phyloP scores from a whole-genome alignment of 2,888 invertebrate genomes.

The Stegana nigrithorax region DNA sequence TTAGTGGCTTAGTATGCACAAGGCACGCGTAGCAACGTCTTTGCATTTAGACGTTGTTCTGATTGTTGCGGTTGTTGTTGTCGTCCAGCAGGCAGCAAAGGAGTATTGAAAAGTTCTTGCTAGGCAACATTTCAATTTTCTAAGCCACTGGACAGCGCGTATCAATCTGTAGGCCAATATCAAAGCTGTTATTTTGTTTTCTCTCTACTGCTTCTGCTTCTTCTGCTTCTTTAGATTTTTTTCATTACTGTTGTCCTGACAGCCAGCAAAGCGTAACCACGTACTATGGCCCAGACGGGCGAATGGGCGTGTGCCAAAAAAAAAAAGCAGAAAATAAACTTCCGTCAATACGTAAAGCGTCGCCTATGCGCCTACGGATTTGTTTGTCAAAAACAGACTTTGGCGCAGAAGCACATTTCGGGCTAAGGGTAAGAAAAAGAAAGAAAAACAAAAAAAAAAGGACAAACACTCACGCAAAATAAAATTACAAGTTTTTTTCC shows the following conservation, averaged over 20 bases:
- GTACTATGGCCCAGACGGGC: conserved; percentile 53
- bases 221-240: not conserved
- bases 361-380: conserved; percentile 48
- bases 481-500: no score
- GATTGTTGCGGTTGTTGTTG: no score
- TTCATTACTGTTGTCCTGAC: conserved; percentile 47
- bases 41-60: not conserved
- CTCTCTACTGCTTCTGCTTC: not conserved
- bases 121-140: conserved; percentile 57
- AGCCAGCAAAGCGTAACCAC: conserved; percentile 48
- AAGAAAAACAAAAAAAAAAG: not conserved
- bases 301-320: no score
- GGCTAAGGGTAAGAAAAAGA: not conserved
- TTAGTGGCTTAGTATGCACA: not conserved
- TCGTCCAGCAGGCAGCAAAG: no score
- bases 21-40: not conserved
- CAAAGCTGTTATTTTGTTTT: not conserved
- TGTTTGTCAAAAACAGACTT: conserved; percentile 56
- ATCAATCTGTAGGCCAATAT: not conserved
- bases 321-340: not conserved
- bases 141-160: conserved; percentile 49
- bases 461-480: no score
- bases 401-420: not conserved
- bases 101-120: conserved; percentile 15
- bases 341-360: conserved; percentile 3